Evolutionary conservation across 53 echinoderm and acorn worm genomes (phyloP), one percentile per base, ranked within the genome.

Genomic region (Henricia sp.): DNA sequence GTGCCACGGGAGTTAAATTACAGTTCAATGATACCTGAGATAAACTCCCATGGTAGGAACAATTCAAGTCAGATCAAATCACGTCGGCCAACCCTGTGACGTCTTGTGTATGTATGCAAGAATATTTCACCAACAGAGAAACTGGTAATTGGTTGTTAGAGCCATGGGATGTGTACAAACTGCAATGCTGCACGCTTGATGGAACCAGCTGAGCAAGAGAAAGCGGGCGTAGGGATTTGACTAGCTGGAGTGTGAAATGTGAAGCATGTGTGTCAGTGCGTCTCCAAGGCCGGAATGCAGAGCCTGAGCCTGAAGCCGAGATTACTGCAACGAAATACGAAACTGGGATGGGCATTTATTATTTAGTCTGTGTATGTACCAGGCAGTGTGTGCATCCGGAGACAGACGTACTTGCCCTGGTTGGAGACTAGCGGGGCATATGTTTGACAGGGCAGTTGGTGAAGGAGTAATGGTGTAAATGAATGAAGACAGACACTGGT

Each of bases 211-310:
- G 35, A 37, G 27, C 56, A 1, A 56, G 12, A 11, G 32, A 74
- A 56, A 74, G 30, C 8, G 8, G 9, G 37, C 29, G 10, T 14
- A 33, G 38, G 55, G 37, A 16, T 37, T 32, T 37, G 55, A 56
- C 37, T n/a, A 17, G 59, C 10, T 20, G 20, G 80, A 80, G 80
- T 80, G 80, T 80, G 64, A 80, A 80, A 80, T 80, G 80, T 80
- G 34, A 80, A 11, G 80, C 80, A 80, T 80, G 80, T 77, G 53
- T 27, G 36, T 3, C 42, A n/a, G 65, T 48, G 80, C 46, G 62
- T 33, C 60, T 19, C 42, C 80, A 80, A 80, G 80, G 80, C 28
- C 64, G 63, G 80, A 63, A 63, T 64, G 48, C 33, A 44, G 42
- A 16, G 27, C 35, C 48, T 6, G 2, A 43, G 50, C 36, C 19